Percentiles rank a stretch among this genome's conserved stretches.
phyloP scores from a whole-genome alignment of 2,113 vertebrate species.

The Poeciliopsis retropinna region DNA sequence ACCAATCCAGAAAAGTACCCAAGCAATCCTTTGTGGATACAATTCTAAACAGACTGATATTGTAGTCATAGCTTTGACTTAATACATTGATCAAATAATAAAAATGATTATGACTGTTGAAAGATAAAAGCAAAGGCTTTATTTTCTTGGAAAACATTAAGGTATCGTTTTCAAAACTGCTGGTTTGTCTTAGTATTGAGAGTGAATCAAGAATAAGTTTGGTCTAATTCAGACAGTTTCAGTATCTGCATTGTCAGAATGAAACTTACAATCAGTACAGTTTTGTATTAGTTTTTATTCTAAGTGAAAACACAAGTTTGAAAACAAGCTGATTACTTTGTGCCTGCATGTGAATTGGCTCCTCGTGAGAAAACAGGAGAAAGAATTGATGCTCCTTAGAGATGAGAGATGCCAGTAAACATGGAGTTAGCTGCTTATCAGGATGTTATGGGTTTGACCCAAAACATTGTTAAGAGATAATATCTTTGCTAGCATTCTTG shows the following conservation, averaged over 20 bases:
- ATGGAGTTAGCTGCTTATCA: background rate
- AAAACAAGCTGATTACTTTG: background rate
- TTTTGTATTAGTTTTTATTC: background rate
- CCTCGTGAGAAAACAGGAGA: background rate
- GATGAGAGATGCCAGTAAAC: background rate
- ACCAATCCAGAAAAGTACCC: too few species aligned
- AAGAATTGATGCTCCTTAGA: background rate
- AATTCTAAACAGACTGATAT: background rate
- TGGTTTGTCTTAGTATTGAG: background rate
- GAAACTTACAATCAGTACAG: background rate
- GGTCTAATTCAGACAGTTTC: background rate
- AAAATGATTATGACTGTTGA: background rate
- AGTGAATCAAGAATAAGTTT: background rate
- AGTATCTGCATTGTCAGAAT: background rate
- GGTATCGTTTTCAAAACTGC: background rate
- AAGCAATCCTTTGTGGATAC: background rate
- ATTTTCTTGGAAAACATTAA: too few species aligned
- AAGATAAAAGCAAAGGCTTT: background rate
- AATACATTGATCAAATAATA: background rate
- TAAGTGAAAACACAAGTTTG: background rate
- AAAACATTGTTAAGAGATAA: background rate
- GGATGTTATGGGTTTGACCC: background rate
- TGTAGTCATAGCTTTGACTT: background rate
- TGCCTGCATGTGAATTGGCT: too few species aligned
- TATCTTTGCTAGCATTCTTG: background rate